Evolutionary conservation across 1,140 invertebrate species (phyloP).

Genomic region (Drosophila nikananu): DNA sequence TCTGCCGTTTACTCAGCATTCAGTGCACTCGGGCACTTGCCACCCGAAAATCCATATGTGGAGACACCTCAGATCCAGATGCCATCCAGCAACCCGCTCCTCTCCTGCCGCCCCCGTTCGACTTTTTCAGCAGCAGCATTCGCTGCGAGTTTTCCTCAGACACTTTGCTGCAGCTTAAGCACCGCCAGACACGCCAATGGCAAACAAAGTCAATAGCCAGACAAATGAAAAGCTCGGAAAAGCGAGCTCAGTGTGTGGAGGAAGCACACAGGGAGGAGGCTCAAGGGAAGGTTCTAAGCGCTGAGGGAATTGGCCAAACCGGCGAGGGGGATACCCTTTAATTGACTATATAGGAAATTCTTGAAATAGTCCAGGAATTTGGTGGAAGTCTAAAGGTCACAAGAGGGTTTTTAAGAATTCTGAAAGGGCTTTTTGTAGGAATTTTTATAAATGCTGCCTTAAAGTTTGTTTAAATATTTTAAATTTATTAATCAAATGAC

Average conservation of each 20-base stretch:
- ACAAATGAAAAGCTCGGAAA: constrained; percentile 72
- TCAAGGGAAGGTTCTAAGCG: constrained; percentile 29
- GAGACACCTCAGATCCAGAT: constrained; percentile 45
- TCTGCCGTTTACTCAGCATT: constrained; percentile 62
- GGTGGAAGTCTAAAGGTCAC: rapidly evolving
- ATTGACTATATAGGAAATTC: too few species aligned
- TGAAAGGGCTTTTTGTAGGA: not conserved
- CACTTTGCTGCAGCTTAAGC: constrained; percentile 60
- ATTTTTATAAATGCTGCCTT: not conserved
- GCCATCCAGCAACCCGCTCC: not conserved
- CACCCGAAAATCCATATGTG: constrained; percentile 33
- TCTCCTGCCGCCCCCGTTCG: not conserved
- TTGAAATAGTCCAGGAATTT: not conserved
- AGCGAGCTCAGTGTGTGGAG: constrained; percentile 20
- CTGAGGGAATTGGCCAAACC: not conserved
- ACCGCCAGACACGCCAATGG: constrained; percentile 76
- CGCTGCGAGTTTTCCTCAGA: constrained; percentile 39
- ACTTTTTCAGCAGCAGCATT: constrained; percentile 21
- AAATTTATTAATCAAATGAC: too few species aligned
- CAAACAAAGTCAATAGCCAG: constrained; percentile 81
- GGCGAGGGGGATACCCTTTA: constrained; percentile 6
- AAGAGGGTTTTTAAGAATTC: not conserved
- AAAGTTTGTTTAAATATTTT: too few species aligned
- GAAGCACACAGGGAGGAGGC: constrained; percentile 15
- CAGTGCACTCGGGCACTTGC: constrained; percentile 32